Conservation (phyloP, 2,797 vertebrate species). For the Lacerta agilis region DNA sequence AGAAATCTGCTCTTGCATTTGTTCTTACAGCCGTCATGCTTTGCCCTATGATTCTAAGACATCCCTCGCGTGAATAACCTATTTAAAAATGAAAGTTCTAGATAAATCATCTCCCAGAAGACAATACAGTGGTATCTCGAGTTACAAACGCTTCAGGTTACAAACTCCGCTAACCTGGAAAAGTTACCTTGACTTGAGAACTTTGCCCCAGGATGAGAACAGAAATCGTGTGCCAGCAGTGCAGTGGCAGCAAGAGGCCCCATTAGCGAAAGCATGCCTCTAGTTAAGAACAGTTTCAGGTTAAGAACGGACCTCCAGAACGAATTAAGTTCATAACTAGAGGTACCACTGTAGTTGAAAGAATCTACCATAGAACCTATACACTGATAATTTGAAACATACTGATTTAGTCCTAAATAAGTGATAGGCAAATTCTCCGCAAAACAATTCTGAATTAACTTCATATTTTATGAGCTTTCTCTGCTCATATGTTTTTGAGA, state of each 20-base stretch:
- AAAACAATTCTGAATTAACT: background rate
- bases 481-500: background rate
- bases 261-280: no score
- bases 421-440: background rate
- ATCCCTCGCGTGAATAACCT: background rate
- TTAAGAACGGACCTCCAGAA: no score
- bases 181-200: no score
- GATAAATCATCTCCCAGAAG: background rate
- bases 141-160: no score
- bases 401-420: background rate
- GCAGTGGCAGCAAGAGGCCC: no score
- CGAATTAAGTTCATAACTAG: no score
- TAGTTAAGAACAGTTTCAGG: no score
- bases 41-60: background rate
- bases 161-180: no score
- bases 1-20: background rate
- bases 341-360: background rate
- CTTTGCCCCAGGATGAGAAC: no score
- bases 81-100: background rate
- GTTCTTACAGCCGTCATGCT: background rate
- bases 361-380: background rate
- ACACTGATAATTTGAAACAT: no score
- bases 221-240: fast-evolving
- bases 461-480: background rate
- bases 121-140: no score